Percentiles rank a stretch among this genome's conserved stretches.
Evolutionary conservation across 64 coral and sea anemone species (phyloP).

Genomic region (Astreopora myriophthalma): DNA sequence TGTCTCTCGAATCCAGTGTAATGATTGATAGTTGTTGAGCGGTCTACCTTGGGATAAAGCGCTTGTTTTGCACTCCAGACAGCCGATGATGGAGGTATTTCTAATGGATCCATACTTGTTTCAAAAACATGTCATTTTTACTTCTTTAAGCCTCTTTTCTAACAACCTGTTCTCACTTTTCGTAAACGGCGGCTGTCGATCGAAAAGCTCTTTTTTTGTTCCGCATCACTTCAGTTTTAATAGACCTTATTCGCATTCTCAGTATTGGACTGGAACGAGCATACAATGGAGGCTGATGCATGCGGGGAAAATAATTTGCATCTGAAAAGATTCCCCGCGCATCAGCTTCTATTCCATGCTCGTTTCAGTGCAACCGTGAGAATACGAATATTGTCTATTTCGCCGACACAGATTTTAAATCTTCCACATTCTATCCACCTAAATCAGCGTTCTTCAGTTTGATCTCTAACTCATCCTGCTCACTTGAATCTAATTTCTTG

Average conservation of each 20-base stretch:
- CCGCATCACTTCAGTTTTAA: slow-evolving; percentile 40
- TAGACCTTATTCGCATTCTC: not conserved
- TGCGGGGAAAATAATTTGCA: too few relatives aligned
- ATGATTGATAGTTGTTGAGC: not conserved
- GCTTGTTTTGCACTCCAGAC: too few relatives aligned
- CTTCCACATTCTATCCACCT: slow-evolving; percentile 3
- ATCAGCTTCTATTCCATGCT: too few relatives aligned
- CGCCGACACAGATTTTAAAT: slow-evolving; percentile 15
- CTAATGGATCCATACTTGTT: slow-evolving; percentile 30
- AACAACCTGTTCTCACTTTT: not conserved
- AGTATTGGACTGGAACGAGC: too few relatives aligned
- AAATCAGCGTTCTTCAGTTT: slow-evolving; percentile 11
- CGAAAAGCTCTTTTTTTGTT: slow-evolving; percentile 50
- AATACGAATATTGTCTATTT: too few relatives aligned
- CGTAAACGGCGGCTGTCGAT: slow-evolving; percentile 14
- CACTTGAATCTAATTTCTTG: not conserved
- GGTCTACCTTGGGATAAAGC: slow-evolving; percentile 46
- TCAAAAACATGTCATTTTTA: slow-evolving; percentile 43
- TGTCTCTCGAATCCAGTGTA: slow-evolving; percentile 32
- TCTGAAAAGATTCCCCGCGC: too few relatives aligned
- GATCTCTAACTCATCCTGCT: not conserved
- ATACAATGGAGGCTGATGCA: too few relatives aligned
- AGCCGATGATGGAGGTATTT: slow-evolving; percentile 32
- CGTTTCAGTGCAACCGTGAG: too few relatives aligned
- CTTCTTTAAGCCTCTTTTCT: slow-evolving; percentile 33